Evolutionary conservation across 2,113 vertebrate species (phyloP).

Genomic region (Perognathus longimembris): DNA sequence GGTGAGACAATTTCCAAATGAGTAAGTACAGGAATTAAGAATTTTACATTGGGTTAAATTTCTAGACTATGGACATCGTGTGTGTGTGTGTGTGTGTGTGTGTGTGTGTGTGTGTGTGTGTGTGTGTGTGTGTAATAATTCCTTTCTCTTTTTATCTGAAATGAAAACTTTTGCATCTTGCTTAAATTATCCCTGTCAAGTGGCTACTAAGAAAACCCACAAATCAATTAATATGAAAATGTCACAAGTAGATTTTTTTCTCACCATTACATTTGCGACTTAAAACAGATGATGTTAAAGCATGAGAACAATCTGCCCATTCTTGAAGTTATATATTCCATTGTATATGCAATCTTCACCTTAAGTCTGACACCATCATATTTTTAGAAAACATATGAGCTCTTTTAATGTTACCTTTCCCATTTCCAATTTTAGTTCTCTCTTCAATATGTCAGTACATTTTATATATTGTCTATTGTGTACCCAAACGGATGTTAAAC

Average conservation of each 20-base stretch:
- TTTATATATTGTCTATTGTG: background rate
- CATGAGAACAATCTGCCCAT: background rate
- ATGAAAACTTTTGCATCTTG: background rate
- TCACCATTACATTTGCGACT: conserved; percentile 28
- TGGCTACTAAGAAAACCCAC: background rate
- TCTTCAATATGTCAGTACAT: background rate
- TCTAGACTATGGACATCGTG: background rate
- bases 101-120: background rate
- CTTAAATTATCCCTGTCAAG: conserved; percentile 10
- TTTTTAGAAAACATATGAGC: conserved; percentile 46
- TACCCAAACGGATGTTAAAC: conserved; percentile 8
- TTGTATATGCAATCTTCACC: background rate
- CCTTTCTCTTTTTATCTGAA: background rate
- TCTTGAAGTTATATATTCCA: background rate
- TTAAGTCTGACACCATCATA: background rate
- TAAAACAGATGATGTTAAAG: conserved; percentile 10
- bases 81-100: background rate
- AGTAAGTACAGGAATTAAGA: background rate
- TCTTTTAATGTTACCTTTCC: background rate
- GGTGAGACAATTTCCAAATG: background rate
- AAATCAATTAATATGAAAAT: conserved; percentile 34
- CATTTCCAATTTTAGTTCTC: background rate
- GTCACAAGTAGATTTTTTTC: conserved; percentile 3
- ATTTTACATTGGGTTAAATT: background rate
- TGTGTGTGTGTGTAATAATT: background rate